phyloP scores from a whole-genome alignment of 1,140 invertebrate species.

The Bombus pascuorum region DNA sequence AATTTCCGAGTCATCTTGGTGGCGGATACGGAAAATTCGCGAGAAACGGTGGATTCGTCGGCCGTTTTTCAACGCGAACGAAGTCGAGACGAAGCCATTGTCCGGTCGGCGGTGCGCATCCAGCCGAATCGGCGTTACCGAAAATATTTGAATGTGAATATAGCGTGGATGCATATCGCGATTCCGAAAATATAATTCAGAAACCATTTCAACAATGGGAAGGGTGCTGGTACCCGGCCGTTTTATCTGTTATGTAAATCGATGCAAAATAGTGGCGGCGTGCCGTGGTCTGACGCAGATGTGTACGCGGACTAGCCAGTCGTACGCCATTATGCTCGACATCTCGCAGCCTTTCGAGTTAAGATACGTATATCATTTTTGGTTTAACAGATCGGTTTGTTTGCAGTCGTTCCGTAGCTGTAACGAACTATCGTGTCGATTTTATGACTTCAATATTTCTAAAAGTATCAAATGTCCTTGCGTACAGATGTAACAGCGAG shows the following conservation, averaged over 20 bases:
- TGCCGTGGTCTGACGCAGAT: conserved; percentile 30
- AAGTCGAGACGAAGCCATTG: conserved; percentile 40
- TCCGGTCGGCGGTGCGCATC: conserved; percentile 63
- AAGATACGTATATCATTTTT: conserved; percentile 51
- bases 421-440: not conserved
- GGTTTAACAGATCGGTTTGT: not conserved
- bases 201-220: conserved; percentile 77
- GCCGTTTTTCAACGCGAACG: not conserved
- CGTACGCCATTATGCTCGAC: conserved; percentile 30
- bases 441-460: not conserved
- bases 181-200: conserved; percentile 75
- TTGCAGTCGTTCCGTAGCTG: not conserved
- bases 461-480: not conserved
- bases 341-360: conserved; percentile 31
- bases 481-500: no score
- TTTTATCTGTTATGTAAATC: conserved; percentile 82
- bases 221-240: conserved; percentile 56
- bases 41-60: not conserved
- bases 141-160: conserved; percentile 81
- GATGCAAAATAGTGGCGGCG: conserved; percentile 78
- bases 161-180: conserved; percentile 44
- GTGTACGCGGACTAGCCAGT: conserved; percentile 13
- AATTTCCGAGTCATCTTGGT: not conserved
- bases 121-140: conserved; percentile 68
- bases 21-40: not conserved